These are phyloP conservation scores for Ceratina calcarata DNA, from an alignment of 1,140 invertebrate species.

Conservation along the genomic window DNA sequence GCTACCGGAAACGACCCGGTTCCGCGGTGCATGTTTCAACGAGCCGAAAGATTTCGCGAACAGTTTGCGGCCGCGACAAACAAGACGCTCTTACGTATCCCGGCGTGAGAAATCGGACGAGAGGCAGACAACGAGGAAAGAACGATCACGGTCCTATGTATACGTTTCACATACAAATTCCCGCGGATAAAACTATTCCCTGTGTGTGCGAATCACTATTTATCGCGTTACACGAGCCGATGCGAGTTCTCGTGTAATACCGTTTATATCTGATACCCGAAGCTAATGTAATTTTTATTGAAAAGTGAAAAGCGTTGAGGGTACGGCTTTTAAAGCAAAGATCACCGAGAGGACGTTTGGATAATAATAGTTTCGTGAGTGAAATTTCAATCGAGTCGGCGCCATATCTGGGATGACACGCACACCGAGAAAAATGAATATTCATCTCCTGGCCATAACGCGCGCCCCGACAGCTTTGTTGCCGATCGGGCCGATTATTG, in stretches of 20 bases:
- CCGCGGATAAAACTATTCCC: background rate
- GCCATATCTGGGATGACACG: constrained; percentile 8
- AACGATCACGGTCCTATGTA: background rate
- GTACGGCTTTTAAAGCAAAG: background rate
- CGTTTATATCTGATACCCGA: background rate
- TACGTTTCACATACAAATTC: background rate
- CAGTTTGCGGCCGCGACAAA: constrained; percentile 34
- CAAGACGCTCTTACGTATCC: background rate
- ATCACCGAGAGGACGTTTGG: background rate
- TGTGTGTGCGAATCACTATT: too few species aligned
- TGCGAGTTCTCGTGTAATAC: background rate
- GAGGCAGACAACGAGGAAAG: background rate
- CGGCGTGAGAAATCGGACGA: background rate
- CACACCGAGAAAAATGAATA: constrained; percentile 55
- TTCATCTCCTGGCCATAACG: constrained; percentile 49
- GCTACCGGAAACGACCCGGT: constrained; percentile 19
- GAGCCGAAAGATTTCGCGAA: constrained; percentile 27
- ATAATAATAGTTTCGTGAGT: background rate
- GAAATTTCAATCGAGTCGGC: constrained; percentile 18
- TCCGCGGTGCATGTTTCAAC: constrained; percentile 4
- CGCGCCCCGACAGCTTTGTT: constrained; percentile 58
- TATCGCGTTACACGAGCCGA: too few species aligned
- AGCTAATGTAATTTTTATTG: too few species aligned
- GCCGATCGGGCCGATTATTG: constrained; percentile 60
- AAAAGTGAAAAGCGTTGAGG: background rate